Evolutionary conservation across 1,140 invertebrate genomes (phyloP).

Genomic region (Pogonomyrmex californicus): DNA sequence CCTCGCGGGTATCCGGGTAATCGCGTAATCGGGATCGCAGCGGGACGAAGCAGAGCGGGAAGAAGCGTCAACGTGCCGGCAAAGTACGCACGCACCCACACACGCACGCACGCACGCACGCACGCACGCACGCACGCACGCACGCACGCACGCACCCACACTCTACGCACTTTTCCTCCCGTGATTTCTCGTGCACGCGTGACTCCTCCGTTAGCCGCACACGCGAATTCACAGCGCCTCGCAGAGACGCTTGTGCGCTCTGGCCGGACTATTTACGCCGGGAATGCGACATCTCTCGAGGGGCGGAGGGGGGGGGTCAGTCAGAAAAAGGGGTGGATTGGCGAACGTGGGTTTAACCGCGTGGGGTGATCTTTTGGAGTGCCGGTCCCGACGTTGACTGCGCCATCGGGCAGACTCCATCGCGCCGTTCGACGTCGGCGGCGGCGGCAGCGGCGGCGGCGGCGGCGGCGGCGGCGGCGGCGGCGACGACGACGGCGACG

Average conservation of each 20-base stretch:
- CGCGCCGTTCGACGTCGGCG: slow-evolving; percentile 75
- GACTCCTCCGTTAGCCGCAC: neutral
- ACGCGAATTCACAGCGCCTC: slow-evolving; percentile 16
- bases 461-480: slow-evolving; percentile 5
- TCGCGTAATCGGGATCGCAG: neutral
- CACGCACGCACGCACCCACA: slow-evolving; percentile 39
- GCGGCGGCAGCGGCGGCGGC: slow-evolving; percentile 6
- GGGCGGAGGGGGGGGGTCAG: slow-evolving; percentile 56
- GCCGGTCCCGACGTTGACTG: slow-evolving; percentile 83
- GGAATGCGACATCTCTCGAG: slow-evolving; percentile 55
- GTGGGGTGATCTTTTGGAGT: slow-evolving; percentile 78
- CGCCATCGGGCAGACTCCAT: slow-evolving; percentile 78
- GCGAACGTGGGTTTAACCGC: slow-evolving; percentile 69
- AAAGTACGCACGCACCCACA: slow-evolving; percentile 1
- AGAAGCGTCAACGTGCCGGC: slow-evolving; percentile 48
- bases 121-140: slow-evolving; percentile 19
- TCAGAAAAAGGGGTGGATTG: slow-evolving; percentile 66
- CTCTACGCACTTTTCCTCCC: neutral
- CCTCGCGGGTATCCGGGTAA: slow-evolving; percentile 6
- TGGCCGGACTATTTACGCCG: slow-evolving; percentile 27
- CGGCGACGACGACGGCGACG: slow-evolving; percentile 10
- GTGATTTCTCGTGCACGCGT: neutral
- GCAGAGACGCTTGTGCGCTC: slow-evolving; percentile 9
- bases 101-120: neutral
- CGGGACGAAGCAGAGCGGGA: neutral